Evolutionary conservation across 1,140 invertebrate species (phyloP).

Genomic region (Drosophila athabasca): DNA sequence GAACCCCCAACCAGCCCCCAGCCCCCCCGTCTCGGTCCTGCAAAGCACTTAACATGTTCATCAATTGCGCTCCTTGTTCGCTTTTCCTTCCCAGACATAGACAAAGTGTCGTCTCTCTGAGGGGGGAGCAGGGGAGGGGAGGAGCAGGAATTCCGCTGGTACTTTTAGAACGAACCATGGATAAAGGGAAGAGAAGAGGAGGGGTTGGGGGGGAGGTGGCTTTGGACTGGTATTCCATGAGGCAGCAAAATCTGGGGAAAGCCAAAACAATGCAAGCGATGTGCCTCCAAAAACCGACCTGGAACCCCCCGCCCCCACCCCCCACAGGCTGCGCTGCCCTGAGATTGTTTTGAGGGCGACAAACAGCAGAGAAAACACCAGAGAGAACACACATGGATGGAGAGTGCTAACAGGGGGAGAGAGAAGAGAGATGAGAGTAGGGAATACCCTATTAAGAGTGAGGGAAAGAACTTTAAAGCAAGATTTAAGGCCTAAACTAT

Average conservation of each 20-base stretch:
- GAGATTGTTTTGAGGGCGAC: too few relatives aligned
- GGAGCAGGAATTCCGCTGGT: constrained; percentile 29
- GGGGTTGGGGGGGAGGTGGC: not conserved
- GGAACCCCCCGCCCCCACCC: too few relatives aligned
- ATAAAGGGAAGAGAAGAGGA: too few relatives aligned
- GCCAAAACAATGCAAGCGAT: constrained; percentile 62
- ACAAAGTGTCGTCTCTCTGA: constrained; percentile 61
- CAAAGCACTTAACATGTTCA: constrained; percentile 79
- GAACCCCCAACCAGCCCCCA: not conserved
- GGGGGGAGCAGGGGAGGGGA: constrained; percentile 1
- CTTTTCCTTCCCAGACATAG: constrained; percentile 50
- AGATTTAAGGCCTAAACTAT: too few relatives aligned
- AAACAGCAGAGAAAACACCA: too few relatives aligned
- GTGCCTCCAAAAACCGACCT: constrained; percentile 10
- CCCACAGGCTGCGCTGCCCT: too few relatives aligned
- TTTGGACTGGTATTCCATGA: too few relatives aligned
- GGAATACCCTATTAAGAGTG: too few relatives aligned
- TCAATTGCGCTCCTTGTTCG: constrained; percentile 65
- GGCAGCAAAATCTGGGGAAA: constrained; percentile 50
- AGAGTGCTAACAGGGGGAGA: not conserved
- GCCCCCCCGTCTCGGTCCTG: constrained; percentile 20
- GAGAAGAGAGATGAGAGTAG: too few relatives aligned
- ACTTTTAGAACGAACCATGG: not conserved
- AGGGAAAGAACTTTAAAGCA: not conserved
- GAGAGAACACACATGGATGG: too few relatives aligned